Evolutionary conservation across 1,140 invertebrate species (phyloP).

Genomic region (Drosophila saltans): DNA sequence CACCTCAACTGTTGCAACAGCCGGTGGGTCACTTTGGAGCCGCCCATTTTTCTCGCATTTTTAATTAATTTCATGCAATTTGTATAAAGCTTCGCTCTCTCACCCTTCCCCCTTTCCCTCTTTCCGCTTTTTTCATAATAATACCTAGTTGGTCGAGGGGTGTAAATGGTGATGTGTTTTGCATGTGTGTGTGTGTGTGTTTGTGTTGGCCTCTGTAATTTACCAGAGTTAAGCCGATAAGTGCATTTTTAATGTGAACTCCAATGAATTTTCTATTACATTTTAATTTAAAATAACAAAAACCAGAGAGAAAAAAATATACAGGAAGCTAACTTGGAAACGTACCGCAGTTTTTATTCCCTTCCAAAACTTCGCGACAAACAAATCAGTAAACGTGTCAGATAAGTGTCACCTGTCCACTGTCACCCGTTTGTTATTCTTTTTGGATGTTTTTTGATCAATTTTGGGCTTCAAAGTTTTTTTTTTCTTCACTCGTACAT

Average conservation of each 20-base stretch:
- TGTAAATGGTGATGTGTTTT: too few relatives aligned
- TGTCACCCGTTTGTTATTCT: too few relatives aligned
- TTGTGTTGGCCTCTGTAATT: slow-evolving; percentile 59
- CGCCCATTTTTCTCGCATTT: slow-evolving; percentile 75
- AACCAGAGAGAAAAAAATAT: slow-evolving; percentile 23
- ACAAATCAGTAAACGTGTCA: too few relatives aligned
- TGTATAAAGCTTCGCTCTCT: slow-evolving; percentile 40
- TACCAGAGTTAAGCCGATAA: slow-evolving; percentile 76
- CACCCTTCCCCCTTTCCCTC: neutral
- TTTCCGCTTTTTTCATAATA: neutral
- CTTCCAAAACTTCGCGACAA: too few relatives aligned
- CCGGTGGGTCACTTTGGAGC: slow-evolving; percentile 70
- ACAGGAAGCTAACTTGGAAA: neutral
- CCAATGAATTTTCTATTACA: slow-evolving; percentile 81
- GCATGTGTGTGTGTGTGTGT: slow-evolving; percentile 8
- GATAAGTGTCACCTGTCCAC: too few relatives aligned
- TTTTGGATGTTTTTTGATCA: too few relatives aligned
- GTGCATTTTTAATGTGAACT: slow-evolving; percentile 77
- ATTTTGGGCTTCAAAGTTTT: too few relatives aligned
- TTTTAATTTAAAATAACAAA: slow-evolving; percentile 81
- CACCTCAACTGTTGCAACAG: slow-evolving; percentile 49
- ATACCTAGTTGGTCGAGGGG: neutral
- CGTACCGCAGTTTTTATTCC: too few relatives aligned
- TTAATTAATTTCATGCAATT: slow-evolving; percentile 82
- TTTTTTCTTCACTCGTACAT: too few relatives aligned